Base-by-base conservation (phyloP, 1,140 invertebrate genomes). In the Hermetia illucens region DNA sequence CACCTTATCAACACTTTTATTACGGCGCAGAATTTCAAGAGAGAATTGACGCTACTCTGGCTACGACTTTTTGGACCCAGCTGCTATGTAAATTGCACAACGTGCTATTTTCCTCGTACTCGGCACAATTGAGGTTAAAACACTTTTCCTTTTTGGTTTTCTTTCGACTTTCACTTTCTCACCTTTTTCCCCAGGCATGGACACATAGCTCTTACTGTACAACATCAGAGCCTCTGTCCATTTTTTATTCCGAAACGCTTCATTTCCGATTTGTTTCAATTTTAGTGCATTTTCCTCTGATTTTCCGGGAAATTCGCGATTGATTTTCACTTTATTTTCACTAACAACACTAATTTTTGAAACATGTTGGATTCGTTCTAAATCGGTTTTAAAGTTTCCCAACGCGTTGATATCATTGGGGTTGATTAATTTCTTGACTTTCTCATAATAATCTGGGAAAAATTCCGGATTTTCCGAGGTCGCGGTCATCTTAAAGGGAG, bases 251-350 rank as follows among this genome's bases (percentile, higher is more conserved):
- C 80, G 76, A 46, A 90, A 92, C 18, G 70, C 74, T 32, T 68
- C 66, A 52, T 92, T 92, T 13, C 86, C 90, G 40, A 72, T 64
- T 34, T 77, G 70, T 58, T 91, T 85, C 4, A 77, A 57, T 36
- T 66, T 56, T 15, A 69, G 58, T 1, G 84, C 75, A 49, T 70
- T 67, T 37, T 72, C 62, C 6, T 64, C 52, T 56, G 72, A 68
- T 61, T 91, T 91, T 24, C 63, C 66, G 34, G 52, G 55, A 25
- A 44, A 50, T 17, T 53, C 49, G 10, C 48, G 42, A 20, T 44
- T 42, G 34, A 65, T 47, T 20, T 53, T 46, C 34, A 59, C 30
- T 38, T 58, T 53, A 15, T 47, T 45, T 2, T 42, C 38, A 5
- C 38, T 44, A 39, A 59, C 46, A 46, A 46, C 49, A 9, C 35